Conservation (phyloP, 2,113 vertebrate genomes). For the Silurus meridionalis region DNA sequence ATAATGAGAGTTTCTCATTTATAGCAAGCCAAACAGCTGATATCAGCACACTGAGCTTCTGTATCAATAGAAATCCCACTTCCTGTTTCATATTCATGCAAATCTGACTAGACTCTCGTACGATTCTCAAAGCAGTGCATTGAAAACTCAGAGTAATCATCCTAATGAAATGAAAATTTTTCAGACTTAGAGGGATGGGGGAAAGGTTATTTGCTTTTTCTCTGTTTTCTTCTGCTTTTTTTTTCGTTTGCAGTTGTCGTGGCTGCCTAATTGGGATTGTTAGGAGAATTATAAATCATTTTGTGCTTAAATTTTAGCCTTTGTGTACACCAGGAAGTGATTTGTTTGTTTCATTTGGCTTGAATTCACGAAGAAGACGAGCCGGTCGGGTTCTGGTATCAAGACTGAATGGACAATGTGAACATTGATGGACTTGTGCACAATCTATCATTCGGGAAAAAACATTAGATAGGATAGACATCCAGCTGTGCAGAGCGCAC, state of each 20-base stretch:
- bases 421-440: background rate
- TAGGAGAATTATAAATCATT: conserved; percentile 42
- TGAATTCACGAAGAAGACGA: background rate
- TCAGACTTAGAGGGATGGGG: background rate
- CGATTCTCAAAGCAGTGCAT: background rate
- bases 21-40: conserved; percentile 27
- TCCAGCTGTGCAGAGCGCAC: conserved; percentile 29
- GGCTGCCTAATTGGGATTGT: conserved; percentile 42
- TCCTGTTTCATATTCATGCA: conserved; percentile 31
- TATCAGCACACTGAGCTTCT: background rate
- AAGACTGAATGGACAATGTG: background rate
- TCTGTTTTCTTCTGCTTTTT: conserved; percentile 4
- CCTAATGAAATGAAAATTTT: conserved; percentile 37
- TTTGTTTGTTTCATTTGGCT: background rate
- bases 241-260: background rate
- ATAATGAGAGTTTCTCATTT: conserved; percentile 12
- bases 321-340: conserved; percentile 6
- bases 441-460: background rate
- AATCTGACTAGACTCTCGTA: conserved; percentile 13
- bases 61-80: conserved; percentile 22
- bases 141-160: conserved; percentile 23
- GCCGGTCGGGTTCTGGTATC: background rate
- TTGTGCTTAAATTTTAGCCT: conserved; percentile 15
- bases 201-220: conserved; percentile 5
- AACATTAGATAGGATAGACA: background rate